These are phyloP conservation scores for Drosophila kokeensis DNA, from an alignment of 2,888 invertebrate genomes.

Conservation along the genomic window DNA sequence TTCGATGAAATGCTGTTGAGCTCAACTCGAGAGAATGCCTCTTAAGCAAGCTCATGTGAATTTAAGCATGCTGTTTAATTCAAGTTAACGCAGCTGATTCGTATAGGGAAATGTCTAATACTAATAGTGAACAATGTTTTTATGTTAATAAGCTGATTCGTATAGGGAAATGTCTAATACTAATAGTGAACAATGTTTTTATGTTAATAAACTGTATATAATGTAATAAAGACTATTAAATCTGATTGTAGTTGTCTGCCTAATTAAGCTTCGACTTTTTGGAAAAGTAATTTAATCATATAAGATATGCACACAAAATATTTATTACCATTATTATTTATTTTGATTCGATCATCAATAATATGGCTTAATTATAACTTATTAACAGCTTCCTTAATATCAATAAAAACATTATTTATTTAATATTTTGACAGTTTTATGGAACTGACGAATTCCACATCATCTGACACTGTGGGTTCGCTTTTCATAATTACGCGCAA, in stretches of 20 bases:
- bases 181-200: neutral
- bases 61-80: constrained; percentile 11
- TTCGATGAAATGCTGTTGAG: constrained; percentile 34
- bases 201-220: neutral
- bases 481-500: neutral
- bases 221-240: neutral
- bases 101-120: neutral
- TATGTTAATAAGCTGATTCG: neutral
- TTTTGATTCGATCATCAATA: neutral
- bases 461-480: neutral
- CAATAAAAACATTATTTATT: neutral
- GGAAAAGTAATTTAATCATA: neutral
- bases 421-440: neutral
- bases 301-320: neutral
- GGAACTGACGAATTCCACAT: neutral
- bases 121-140: neutral
- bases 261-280: neutral
- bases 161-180: neutral
- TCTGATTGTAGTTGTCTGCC: neutral
- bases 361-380: neutral
- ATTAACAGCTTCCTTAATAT: neutral
- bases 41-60: constrained; percentile 9
- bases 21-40: constrained; percentile 4
- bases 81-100: constrained; percentile 14
- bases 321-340: neutral